Percentiles rank a stretch among this genome's conserved stretches.
Evolutionary conservation across 2,113 vertebrate genomes (phyloP).

Genomic region (Brachypteracias leptosomus): DNA sequence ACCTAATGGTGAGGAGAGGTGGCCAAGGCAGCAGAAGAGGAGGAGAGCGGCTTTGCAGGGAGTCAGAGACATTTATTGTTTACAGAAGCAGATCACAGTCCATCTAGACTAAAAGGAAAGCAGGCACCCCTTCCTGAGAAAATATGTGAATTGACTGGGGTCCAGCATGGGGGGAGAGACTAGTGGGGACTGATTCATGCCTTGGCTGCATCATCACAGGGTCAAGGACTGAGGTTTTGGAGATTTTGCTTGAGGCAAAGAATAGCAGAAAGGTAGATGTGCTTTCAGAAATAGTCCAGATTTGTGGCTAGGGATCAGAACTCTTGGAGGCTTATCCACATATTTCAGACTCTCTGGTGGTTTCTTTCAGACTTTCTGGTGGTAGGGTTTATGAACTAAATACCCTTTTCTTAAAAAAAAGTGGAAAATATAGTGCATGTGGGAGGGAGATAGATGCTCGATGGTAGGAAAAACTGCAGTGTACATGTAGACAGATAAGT

Average conservation of each 20-base stretch:
- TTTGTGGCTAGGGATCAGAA: slow-evolving; percentile 49
- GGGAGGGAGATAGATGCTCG: neutral
- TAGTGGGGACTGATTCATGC: slow-evolving; percentile 7
- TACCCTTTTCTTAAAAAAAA: neutral
- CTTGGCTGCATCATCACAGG: slow-evolving; percentile 36
- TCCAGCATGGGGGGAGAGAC: neutral
- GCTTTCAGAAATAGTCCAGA: slow-evolving; percentile 46
- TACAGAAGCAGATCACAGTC: slow-evolving; percentile 47
- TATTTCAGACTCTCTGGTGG: slow-evolving; percentile 52
- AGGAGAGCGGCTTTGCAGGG: neutral
- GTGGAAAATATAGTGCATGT: neutral
- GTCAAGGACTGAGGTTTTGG: slow-evolving; percentile 5
- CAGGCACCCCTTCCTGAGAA: slow-evolving; percentile 40
- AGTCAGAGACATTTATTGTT: neutral
- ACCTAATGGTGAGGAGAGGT: neutral
- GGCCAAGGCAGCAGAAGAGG: neutral
- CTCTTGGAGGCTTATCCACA: slow-evolving; percentile 23
- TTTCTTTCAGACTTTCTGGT: no score
- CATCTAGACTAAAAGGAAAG: slow-evolving; percentile 1
- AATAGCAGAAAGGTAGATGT: slow-evolving; percentile 50
- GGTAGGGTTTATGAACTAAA: slow-evolving; percentile 37
- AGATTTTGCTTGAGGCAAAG: slow-evolving; percentile 34
- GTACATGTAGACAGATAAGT: neutral
- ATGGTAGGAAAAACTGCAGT: neutral
- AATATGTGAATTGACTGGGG: slow-evolving; percentile 12